Conservation (phyloP, 2,113 vertebrate genomes). For the Tragulus kanchil region DNA sequence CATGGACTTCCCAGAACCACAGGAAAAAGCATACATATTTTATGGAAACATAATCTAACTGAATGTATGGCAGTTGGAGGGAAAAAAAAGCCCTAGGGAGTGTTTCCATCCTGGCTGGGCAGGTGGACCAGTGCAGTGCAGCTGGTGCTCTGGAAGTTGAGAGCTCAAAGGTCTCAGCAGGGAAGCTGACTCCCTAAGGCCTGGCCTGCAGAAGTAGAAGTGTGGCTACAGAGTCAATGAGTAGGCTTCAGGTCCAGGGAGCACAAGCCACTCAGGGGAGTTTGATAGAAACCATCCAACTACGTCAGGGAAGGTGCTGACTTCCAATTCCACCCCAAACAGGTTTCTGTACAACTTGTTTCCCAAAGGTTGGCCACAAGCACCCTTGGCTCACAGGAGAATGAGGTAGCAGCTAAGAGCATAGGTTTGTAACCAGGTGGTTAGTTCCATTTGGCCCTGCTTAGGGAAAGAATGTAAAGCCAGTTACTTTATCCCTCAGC, state of each 20-base stretch:
- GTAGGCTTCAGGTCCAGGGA: neutral
- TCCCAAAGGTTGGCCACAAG: neutral
- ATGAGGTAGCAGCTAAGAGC: neutral
- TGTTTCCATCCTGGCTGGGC: neutral
- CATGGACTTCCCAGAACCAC: neutral
- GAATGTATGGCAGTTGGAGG: neutral
- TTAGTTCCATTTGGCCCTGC: neutral
- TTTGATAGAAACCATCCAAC: neutral
- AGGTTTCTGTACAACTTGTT: neutral
- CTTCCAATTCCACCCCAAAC: neutral
- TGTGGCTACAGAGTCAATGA: neutral
- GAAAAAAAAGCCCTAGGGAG: neutral
- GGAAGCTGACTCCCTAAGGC: neutral
- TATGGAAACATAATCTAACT: conserved; percentile 33
- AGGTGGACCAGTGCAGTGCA: neutral
- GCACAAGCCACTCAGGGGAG: neutral
- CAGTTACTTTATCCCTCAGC: neutral
- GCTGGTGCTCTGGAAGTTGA: neutral
- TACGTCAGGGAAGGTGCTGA: neutral
- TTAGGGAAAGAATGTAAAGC: neutral
- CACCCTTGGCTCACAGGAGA: neutral
- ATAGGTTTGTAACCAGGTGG: neutral
- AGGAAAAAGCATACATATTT: conserved; percentile 58
- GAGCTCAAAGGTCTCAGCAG: neutral
- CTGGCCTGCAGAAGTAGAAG: neutral